Evolutionary conservation across 53 echinoderm and acorn worm genomes (phyloP).

Genomic region (Echinarachnius parma): DNA sequence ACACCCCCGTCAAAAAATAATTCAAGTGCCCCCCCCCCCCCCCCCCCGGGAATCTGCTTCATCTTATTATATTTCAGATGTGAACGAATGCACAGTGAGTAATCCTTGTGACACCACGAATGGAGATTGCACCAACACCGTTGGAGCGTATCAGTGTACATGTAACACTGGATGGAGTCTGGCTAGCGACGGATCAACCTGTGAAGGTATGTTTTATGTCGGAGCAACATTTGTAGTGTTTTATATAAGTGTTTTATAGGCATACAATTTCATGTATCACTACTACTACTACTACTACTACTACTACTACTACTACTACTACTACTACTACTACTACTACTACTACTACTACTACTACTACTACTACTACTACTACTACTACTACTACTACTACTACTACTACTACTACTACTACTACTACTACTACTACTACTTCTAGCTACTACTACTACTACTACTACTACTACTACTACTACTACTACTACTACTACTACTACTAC

Average conservation of each 20-base stretch:
- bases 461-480: neutral
- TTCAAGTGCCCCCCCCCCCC: too few relatives aligned
- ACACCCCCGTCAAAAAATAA: too few relatives aligned
- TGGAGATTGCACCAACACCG: too few relatives aligned
- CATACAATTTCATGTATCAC: neutral
- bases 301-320: neutral
- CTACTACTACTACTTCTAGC: neutral
- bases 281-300: neutral
- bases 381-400: neutral
- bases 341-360: neutral
- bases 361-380: neutral
- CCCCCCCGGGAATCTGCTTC: too few relatives aligned
- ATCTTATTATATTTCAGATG: too few relatives aligned
- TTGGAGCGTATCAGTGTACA: too few relatives aligned
- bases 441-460: neutral
- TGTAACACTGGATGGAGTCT: too few relatives aligned
- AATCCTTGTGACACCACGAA: too few relatives aligned
- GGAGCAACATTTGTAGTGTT: neutral
- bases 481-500: neutral
- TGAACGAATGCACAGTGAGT: too few relatives aligned
- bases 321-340: neutral
- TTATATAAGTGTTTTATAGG: neutral
- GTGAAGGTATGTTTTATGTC: too few relatives aligned
- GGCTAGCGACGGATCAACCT: too few relatives aligned
- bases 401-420: neutral